Conservation (phyloP, 1,140 invertebrate species). For the Drosophila parvula region DNA sequence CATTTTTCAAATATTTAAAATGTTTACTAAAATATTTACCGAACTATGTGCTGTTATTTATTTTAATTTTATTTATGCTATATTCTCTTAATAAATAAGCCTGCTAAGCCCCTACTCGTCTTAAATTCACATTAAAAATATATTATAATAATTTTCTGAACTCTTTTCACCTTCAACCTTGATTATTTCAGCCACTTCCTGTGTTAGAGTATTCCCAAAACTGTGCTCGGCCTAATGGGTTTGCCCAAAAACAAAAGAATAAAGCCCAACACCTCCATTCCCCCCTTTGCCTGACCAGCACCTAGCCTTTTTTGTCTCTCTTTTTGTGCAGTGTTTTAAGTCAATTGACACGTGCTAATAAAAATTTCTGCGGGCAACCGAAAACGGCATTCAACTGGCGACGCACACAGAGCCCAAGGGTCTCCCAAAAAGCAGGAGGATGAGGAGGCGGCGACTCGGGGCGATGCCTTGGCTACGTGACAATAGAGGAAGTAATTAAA, state of each 20-base stretch:
- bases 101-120: neutral
- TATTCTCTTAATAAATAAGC: neutral
- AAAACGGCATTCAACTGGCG: conserved; percentile 61
- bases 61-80: too few relatives aligned
- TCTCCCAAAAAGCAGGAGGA: neutral
- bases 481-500: conserved; percentile 81
- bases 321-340: conserved; percentile 46
- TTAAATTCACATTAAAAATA: neutral
- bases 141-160: neutral
- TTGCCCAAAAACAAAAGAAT: neutral
- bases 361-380: conserved; percentile 67
- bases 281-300: neutral
- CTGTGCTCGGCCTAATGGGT: conserved; percentile 7
- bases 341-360: conserved; percentile 79
- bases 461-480: conserved; percentile 67
- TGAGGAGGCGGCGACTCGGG: neutral
- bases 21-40: too few relatives aligned
- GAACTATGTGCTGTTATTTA: too few relatives aligned
- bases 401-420: conserved; percentile 5
- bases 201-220: conserved; percentile 23
- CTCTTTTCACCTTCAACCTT: conserved; percentile 16
- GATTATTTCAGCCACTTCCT: neutral
- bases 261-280: neutral
- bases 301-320: conserved; percentile 24
- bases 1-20: too few relatives aligned